A percentile compares a stretch with the other conserved stretches of the same genome.
These are phyloP conservation scores for Sander vitreus DNA, from an alignment of 2,113 vertebrate species.

Conservation along the genomic window DNA sequence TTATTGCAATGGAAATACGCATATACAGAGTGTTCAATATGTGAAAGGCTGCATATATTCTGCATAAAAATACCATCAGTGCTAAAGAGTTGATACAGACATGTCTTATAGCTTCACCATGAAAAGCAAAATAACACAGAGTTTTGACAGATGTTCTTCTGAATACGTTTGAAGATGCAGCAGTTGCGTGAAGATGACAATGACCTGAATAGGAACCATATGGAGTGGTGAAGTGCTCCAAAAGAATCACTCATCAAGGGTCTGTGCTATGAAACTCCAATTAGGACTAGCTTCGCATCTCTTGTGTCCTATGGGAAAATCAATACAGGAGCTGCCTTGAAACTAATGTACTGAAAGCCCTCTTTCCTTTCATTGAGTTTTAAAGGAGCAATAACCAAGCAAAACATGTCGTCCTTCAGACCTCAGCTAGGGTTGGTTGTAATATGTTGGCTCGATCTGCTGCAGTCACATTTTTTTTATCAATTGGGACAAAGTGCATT, in stretches of 20 bases:
- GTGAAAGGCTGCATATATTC: not conserved
- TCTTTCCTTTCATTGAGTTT: constrained; percentile 30
- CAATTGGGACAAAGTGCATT: constrained; percentile 52
- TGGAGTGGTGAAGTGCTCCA: constrained; percentile 30
- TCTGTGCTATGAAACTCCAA: constrained; percentile 62
- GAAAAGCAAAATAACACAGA: not conserved
- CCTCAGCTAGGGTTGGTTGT: constrained; percentile 31
- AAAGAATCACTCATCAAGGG: constrained; percentile 61
- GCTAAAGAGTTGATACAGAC: not conserved
- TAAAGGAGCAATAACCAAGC: constrained; percentile 43
- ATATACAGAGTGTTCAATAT: not conserved
- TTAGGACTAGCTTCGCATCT: constrained; percentile 56
- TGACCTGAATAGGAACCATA: constrained; percentile 37
- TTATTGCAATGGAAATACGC: not conserved
- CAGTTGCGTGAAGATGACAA: constrained; percentile 1
- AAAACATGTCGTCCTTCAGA: constrained; percentile 43
- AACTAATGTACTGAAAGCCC: constrained; percentile 59
- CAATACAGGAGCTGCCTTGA: constrained; percentile 63
- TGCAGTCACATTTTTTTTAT: constrained; percentile 43
- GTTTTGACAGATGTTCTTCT: constrained; percentile 8
- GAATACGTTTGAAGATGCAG: constrained; percentile 14
- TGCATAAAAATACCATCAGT: constrained; percentile 17
- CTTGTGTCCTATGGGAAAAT: constrained; percentile 65
- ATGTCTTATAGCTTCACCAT: not conserved
- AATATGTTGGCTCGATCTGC: constrained; percentile 55